Conservation (phyloP, 2,888 invertebrate genomes). For the Heteromurus nitidus region DNA sequence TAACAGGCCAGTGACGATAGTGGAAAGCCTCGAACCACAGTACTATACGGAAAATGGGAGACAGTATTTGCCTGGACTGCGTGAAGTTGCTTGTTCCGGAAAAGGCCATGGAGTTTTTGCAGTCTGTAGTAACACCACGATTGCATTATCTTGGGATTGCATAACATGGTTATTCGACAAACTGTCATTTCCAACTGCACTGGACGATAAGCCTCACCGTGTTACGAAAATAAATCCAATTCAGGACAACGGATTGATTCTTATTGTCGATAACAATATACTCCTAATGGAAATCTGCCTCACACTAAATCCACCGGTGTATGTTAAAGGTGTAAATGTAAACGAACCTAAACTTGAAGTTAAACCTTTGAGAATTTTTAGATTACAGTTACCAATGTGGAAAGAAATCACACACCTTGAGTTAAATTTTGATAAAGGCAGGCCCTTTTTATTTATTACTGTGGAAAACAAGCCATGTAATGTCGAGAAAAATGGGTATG, state of each 20-base stretch:
- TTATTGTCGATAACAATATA: slow-evolving; percentile 6
- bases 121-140: slow-evolving; percentile 21
- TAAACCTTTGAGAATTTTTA: slow-evolving; percentile 1
- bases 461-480: slow-evolving; percentile 7
- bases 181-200: background rate
- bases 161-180: slow-evolving; percentile 31
- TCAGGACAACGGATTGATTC: slow-evolving; percentile 14
- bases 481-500: background rate
- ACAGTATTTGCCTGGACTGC: background rate
- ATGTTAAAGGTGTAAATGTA: background rate
- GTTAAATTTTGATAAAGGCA: slow-evolving; percentile 12
- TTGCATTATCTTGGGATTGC: slow-evolving; percentile 42
- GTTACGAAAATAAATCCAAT: slow-evolving; percentile 16
- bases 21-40: slow-evolving; percentile 11
- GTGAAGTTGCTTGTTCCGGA: slow-evolving; percentile 24
- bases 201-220: background rate
- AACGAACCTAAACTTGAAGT: slow-evolving; percentile 6
- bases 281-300: background rate
- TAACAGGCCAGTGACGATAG: background rate
- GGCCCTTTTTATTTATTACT: slow-evolving; percentile 18
- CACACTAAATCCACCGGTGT: background rate
- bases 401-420: slow-evolving; percentile 8
- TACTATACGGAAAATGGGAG: slow-evolving; percentile 1
- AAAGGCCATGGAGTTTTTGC: slow-evolving; percentile 41
- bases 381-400: background rate